Percentiles rank a stretch among this genome's conserved stretches.
Evolutionary conservation across 2,113 vertebrate genomes (phyloP).

Genomic region (Neodontobutis hainanensis): DNA sequence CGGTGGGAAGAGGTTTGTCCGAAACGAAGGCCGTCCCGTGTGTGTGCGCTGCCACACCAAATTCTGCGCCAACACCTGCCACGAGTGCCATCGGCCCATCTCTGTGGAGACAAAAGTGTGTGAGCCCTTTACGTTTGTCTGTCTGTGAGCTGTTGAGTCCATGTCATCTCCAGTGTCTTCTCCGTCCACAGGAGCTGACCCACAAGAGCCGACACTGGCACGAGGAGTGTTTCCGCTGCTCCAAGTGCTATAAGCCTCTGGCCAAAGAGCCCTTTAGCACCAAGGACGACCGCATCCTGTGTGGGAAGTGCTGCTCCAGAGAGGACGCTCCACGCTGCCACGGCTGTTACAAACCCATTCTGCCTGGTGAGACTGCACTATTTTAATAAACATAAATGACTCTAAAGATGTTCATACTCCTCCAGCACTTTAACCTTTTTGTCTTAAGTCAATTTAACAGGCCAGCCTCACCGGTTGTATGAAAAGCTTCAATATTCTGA

Average conservation of each 20-base stretch:
- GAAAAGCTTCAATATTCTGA: too few relatives aligned
- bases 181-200: slow-evolving; percentile 85
- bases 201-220: slow-evolving; percentile 96
- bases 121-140: background rate
- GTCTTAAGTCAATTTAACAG: too few relatives aligned
- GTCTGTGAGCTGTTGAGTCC: background rate
- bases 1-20: slow-evolving; percentile 90
- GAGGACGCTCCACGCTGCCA: slow-evolving; percentile 89
- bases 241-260: slow-evolving; percentile 90
- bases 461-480: too few relatives aligned
- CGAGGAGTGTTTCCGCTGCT: slow-evolving; percentile 89
- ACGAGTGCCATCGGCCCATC: slow-evolving; percentile 90
- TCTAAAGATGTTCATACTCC: too few relatives aligned
- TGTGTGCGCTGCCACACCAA: slow-evolving; percentile 95
- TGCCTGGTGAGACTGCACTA: slow-evolving; percentile 79
- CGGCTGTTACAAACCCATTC: slow-evolving; percentile 91
- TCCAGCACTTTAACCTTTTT: too few relatives aligned
- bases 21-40: slow-evolving; percentile 88
- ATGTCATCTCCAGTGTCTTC: background rate
- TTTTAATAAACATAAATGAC: too few relatives aligned
- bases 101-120: slow-evolving; percentile 89
- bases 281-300: slow-evolving; percentile 92
- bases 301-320: slow-evolving; percentile 86
- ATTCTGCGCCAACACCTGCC: slow-evolving; percentile 92
- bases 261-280: slow-evolving; percentile 92